These are phyloP conservation scores for Aelia acuminata DNA, from an alignment of 2,888 invertebrate genomes.

Conservation along the genomic window DNA sequence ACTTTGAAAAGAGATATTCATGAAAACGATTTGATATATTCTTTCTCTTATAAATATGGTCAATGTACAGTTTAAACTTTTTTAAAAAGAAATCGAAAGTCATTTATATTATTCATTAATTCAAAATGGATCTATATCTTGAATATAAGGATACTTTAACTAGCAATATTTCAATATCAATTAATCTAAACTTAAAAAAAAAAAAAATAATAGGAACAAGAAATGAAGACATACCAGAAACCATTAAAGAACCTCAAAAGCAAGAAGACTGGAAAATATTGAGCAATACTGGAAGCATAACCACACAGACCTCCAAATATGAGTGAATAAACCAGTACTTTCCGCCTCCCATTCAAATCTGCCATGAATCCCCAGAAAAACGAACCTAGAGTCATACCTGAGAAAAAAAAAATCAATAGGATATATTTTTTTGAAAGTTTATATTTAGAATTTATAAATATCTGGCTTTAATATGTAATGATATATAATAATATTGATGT, in stretches of 20 bases:
- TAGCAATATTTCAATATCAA: background rate
- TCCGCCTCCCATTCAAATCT: slow-evolving; percentile 84
- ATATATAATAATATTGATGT: too few relatives aligned
- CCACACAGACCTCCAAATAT: slow-evolving; percentile 82
- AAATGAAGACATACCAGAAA: slow-evolving; percentile 78
- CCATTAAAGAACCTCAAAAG: slow-evolving; percentile 83
- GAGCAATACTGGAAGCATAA: slow-evolving; percentile 80
- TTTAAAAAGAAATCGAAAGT: too few relatives aligned
- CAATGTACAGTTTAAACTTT: too few relatives aligned
- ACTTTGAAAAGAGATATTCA: too few relatives aligned
- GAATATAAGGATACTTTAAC: background rate
- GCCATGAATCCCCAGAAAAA: slow-evolving; percentile 90
- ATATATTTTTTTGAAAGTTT: too few relatives aligned
- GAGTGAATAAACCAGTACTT: slow-evolving; percentile 80
- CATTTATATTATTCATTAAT: too few relatives aligned
- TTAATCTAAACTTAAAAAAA: background rate
- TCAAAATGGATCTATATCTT: background rate
- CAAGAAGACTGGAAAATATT: slow-evolving; percentile 81
- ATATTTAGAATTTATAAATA: too few relatives aligned
- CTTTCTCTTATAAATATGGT: too few relatives aligned
- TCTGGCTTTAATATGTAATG: too few relatives aligned
- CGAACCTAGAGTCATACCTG: slow-evolving; percentile 86
- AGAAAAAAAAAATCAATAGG: slow-evolving; percentile 29
- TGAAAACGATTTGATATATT: too few relatives aligned
- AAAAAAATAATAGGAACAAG: background rate